Evolutionary conservation across 2,113 vertebrate genomes (phyloP).

Genomic region (Cochlearius cochlearius): DNA sequence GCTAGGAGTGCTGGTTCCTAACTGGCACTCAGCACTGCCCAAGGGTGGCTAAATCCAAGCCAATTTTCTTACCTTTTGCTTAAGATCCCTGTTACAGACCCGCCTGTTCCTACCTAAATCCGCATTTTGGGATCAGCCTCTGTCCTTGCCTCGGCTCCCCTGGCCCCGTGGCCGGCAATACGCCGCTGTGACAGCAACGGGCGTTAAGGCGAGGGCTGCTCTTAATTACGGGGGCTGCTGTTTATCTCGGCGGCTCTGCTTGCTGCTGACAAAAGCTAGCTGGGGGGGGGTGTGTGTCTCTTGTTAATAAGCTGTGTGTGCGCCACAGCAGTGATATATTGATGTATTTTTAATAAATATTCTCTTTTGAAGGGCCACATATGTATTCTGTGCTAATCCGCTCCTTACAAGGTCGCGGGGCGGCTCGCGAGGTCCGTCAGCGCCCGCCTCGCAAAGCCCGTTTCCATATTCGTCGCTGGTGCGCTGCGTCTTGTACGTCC

Average conservation of each 20-base stretch:
- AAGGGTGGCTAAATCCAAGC: neutral
- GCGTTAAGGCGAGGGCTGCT: neutral
- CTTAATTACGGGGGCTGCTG: neutral
- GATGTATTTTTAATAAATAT: constrained; percentile 55
- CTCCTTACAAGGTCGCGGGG: neutral
- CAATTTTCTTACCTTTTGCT: neutral
- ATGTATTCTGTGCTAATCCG: constrained; percentile 5
- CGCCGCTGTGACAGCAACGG: neutral
- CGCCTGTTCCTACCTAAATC: neutral
- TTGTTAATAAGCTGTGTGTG: neutral
- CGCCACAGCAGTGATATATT: neutral
- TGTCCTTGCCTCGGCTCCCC: neutral
- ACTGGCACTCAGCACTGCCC: neutral
- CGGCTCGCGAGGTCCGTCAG: neutral
- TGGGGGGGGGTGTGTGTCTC: neutral
- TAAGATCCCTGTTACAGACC: neutral
- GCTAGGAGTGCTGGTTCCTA: neutral
- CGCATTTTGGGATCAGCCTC: neutral
- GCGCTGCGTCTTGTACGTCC: constrained; percentile 30
- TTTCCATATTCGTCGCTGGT: neutral
- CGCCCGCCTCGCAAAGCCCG: neutral
- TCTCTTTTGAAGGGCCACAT: neutral
- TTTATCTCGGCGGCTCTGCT: neutral
- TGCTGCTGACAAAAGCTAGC: neutral
- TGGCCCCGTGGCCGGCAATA: neutral